A percentile compares a stretch with the other conserved stretches of the same genome.
phyloP scores from a whole-genome alignment of 2,113 vertebrate genomes.

The Callocephalon fimbriatum region DNA sequence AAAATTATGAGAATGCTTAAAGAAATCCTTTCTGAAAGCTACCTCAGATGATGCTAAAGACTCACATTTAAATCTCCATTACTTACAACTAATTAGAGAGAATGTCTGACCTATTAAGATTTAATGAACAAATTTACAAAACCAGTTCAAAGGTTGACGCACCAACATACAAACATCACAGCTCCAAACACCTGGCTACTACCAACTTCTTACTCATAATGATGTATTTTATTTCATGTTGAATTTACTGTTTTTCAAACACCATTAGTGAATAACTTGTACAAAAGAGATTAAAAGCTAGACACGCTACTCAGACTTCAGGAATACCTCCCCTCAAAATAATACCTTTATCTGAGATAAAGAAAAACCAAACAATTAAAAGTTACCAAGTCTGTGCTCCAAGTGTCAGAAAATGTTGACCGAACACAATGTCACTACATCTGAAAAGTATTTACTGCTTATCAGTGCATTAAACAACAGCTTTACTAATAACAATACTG shows the following conservation, averaged over 20 bases:
- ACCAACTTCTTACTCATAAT: neutral
- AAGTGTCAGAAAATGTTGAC: neutral
- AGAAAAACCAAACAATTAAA: neutral
- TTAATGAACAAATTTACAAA: neutral
- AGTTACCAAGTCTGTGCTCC: neutral
- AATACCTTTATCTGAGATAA: neutral
- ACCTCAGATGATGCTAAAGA: neutral
- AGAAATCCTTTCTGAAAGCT: neutral
- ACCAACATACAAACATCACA: neutral
- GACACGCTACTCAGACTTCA: neutral
- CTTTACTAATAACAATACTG: neutral
- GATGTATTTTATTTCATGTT: neutral
- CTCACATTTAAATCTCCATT: neutral
- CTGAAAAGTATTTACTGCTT: neutral
- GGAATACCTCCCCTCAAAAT: neutral
- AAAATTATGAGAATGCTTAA: neutral
- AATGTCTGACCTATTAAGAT: neutral
- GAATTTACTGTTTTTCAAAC: neutral
- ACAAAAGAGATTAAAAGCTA: neutral
- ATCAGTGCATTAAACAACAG: neutral
- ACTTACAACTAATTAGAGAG: neutral
- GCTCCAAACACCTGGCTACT: neutral
- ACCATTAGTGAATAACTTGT: neutral
- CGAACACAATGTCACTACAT: neutral
- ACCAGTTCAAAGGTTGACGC: neutral